phyloP scores from a whole-genome alignment of 2,888 invertebrate genomes.

The Philaethria dido region DNA sequence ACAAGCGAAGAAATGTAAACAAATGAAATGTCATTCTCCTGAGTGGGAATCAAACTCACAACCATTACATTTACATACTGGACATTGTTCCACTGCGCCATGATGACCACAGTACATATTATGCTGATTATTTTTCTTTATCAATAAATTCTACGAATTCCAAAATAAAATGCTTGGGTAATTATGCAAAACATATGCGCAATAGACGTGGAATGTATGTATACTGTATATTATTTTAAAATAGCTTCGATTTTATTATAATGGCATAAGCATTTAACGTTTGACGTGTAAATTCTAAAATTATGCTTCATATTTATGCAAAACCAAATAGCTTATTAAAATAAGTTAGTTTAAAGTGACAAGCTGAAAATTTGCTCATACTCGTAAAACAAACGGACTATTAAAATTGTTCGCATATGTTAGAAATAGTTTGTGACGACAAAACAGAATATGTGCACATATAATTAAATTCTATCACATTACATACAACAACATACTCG shows the following conservation, averaged over 20 bases:
- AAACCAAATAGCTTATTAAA: background rate
- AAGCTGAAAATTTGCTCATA: background rate
- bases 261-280: conserved; percentile 5
- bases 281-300: conserved; percentile 4
- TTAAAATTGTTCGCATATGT: background rate
- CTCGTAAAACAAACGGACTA: background rate
- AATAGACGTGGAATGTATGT: conserved; percentile 1
- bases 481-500: too few species aligned
- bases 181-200: conserved; percentile 18
- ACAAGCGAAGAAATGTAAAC: too few species aligned
- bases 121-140: conserved; percentile 1
- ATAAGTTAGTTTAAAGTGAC: background rate
- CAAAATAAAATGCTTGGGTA: background rate
- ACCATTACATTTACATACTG: too few species aligned
- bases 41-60: too few species aligned
- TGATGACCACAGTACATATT: background rate
- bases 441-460: background rate
- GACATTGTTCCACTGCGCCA: too few species aligned
- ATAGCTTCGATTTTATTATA: conserved; percentile 6
- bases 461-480: background rate
- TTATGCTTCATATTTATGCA: conserved; percentile 5
- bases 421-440: background rate
- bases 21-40: too few species aligned
- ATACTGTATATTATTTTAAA: conserved; percentile 4
- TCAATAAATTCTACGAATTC: conserved; percentile 10